Evolutionary conservation across 2,797 vertebrate genomes (phyloP), one percentile per base, ranked within the genome.

Genomic region (Telmatherina bonti): DNA sequence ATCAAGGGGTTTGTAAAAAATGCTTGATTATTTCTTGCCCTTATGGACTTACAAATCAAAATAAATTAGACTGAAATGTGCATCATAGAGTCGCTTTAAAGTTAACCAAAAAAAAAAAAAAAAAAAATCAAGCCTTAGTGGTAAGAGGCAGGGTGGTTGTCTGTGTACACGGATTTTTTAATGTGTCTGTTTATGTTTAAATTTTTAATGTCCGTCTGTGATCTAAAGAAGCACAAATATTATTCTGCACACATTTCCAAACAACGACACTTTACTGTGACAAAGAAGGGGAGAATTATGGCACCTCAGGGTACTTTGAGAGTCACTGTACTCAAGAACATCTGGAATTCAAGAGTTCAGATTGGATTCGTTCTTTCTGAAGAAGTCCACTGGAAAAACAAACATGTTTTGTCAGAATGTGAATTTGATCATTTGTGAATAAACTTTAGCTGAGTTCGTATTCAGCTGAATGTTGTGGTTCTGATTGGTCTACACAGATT

Each of bases 401-500:
- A 22, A 5, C 24, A 51, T 9, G 45, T n/a, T 47, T 47, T 47
- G 45, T 20, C 20, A 53, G 12, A 7, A 6, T 33, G 5, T 73
- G 2, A 31, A 35, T 43, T n/a, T 67, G 35, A 24, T 51, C 54
- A 57, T 8, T 27, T 72, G 49, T 52, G 33, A 15, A 51, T 13
- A 36, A 36, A 22, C 55, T 36, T n/a, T 47, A 4, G 9, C 13
- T 57, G 41, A 51, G 43, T 30, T 49, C 9, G n/a, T 51, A 59
- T 36, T 56, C 30, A 29, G 24, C 30, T 29, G 33, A 22, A 33
- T 20, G n/a, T 2, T 36, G 16, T 27, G 22, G 10, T 30, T 22
- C 31, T 62, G 29, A 16, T 47, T 49, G 22, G 54, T 57, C 31
- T 58, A 13, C 41, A 36, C 59, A 47, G 31, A 62, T 62, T 64